Evolutionary conservation across 23 tunicate species (phyloP).

Genomic region (Oikopleura albicans): DNA sequence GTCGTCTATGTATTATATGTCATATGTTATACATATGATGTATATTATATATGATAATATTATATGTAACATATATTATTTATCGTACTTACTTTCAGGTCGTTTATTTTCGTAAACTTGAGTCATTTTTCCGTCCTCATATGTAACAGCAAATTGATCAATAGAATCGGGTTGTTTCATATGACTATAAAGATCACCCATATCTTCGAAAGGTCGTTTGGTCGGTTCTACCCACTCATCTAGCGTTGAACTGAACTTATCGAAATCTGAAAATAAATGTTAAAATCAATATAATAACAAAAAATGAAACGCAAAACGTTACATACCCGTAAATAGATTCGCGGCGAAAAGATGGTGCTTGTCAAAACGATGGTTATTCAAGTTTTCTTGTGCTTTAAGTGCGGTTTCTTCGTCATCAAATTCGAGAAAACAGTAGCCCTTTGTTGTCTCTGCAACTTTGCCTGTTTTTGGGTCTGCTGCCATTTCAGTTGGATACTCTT

Average conservation of each 20-base stretch:
- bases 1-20: too few relatives aligned
- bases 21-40: too few relatives aligned
- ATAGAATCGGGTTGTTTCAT: slow-evolving; percentile 61
- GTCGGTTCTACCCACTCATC: neutral
- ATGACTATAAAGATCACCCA: slow-evolving; percentile 56
- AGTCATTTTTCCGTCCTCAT: slow-evolving; percentile 60
- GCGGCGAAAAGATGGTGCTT: slow-evolving; percentile 59
- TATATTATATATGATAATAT: too few relatives aligned
- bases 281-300: too few relatives aligned
- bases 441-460: neutral
- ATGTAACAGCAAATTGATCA: slow-evolving; percentile 71
- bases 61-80: too few relatives aligned
- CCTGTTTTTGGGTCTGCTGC: too few relatives aligned
- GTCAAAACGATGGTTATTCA: slow-evolving; percentile 51
- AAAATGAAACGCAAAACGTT: too few relatives aligned
- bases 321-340: slow-evolving; percentile 45
- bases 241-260: neutral
- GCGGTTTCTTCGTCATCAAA: slow-evolving; percentile 36
- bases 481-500: neutral
- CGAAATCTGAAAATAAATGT: slow-evolving; percentile 19
- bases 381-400: slow-evolving; percentile 32
- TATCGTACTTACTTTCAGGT: slow-evolving; percentile 23
- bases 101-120: slow-evolving; percentile 46
- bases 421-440: slow-evolving; percentile 50
- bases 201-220: neutral